A percentile compares a stretch with the other conserved stretches of the same genome.
phyloP scores from a whole-genome alignment of 53 echinoderm and acorn worm genomes.

The Apostichopus leukothele region DNA sequence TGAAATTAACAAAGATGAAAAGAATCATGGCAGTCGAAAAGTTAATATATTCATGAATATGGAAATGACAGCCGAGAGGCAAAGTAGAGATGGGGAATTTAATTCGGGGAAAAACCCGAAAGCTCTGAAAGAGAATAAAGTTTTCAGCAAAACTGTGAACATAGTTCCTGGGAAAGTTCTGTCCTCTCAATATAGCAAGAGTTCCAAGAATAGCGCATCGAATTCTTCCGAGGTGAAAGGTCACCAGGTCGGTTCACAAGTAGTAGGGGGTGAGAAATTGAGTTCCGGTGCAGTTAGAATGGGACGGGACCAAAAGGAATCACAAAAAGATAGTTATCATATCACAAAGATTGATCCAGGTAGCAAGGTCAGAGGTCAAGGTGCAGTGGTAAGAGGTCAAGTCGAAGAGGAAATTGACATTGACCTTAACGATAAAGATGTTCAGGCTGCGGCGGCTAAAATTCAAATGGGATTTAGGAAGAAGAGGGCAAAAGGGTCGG shows the following conservation, averaged over 20 bases:
- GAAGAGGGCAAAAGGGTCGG: background rate
- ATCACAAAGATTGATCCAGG: background rate
- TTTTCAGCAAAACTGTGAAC: constrained; percentile 15
- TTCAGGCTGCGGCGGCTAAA: constrained; percentile 69
- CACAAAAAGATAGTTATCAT: background rate
- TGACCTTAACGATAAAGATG: constrained; percentile 81
- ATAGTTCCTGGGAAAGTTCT: constrained; percentile 24
- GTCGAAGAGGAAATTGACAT: constrained; percentile 67
- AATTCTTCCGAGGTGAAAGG: background rate
- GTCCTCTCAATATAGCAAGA: background rate
- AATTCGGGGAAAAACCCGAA: background rate
- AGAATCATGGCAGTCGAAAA: background rate
- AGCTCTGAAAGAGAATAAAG: background rate
- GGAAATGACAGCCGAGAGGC: background rate
- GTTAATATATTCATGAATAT: background rate
- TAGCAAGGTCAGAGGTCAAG: background rate
- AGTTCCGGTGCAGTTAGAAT: no score
- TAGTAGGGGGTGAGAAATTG: no score
- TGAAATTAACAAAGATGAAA: background rate
- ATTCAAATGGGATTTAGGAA: constrained; percentile 58
- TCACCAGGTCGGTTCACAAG: background rate
- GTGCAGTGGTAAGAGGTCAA: background rate
- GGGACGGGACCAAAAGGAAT: no score
- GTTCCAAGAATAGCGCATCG: background rate
- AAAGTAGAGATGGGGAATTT: background rate